These are phyloP conservation scores for Ailurus styani DNA, from an alignment of 2,113 vertebrate genomes.

Conservation along the genomic window DNA sequence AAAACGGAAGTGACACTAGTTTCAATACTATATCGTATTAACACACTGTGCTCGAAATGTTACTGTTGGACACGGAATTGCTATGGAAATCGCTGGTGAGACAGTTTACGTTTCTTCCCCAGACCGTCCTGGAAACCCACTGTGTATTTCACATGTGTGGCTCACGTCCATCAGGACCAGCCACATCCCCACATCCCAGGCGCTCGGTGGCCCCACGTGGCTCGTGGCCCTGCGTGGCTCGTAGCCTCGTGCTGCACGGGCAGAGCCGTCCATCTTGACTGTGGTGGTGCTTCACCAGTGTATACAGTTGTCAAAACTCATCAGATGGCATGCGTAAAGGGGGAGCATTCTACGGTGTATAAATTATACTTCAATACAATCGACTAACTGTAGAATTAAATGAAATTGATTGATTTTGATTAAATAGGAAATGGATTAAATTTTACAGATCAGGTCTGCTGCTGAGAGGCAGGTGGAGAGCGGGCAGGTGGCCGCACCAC, in stretches of 20 bases:
- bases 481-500: rapidly evolving
- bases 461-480: not conserved
- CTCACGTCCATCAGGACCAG: rapidly evolving
- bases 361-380: not conserved
- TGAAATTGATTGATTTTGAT: not conserved
- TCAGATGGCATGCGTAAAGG: rapidly evolving
- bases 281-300: rapidly evolving
- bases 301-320: not conserved
- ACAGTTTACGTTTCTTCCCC: rapidly evolving
- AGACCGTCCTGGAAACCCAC: rapidly evolving
- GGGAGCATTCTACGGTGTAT: not conserved
- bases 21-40: not conserved
- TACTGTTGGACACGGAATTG: rapidly evolving
- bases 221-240: not conserved
- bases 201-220: rapidly evolving
- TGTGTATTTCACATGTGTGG: rapidly evolving
- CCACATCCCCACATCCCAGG: not conserved
- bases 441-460: not conserved
- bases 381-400: not conserved
- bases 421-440: not conserved
- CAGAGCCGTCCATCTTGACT: rapidly evolving
- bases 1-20: not conserved
- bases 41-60: too few relatives aligned
- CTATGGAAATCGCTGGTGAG: not conserved
- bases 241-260: rapidly evolving